A percentile compares a stretch with the other conserved stretches of the same genome.
phyloP scores from a whole-genome alignment of 92 coral and sea anemone species.

The Virgularia gustaviana region DNA sequence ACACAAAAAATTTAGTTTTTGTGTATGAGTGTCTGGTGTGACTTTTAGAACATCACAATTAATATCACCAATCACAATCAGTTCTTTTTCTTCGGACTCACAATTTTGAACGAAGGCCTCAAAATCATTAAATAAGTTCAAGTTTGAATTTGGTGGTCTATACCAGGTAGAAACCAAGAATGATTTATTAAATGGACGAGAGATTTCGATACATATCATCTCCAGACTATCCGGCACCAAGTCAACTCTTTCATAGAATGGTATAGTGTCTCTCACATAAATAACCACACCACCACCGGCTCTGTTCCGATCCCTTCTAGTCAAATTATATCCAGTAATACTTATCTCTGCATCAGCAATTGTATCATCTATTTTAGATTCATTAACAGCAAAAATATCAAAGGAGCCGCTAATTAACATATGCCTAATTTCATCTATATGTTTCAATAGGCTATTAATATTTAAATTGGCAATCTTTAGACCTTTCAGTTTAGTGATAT shows the following conservation, averaged over 20 bases:
- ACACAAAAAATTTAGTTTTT: slow-evolving; percentile 23
- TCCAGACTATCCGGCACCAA: slow-evolving; percentile 15
- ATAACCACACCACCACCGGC: slow-evolving; percentile 25
- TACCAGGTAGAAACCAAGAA: slow-evolving; percentile 43
- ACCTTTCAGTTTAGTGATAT: neutral
- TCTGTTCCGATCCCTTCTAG: slow-evolving; percentile 14
- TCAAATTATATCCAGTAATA: slow-evolving; percentile 13
- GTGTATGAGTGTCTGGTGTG: slow-evolving; percentile 32
- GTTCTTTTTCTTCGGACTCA: slow-evolving; percentile 36
- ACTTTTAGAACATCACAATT: slow-evolving; percentile 28
- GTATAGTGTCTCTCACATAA: slow-evolving; percentile 7
- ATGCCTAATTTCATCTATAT: slow-evolving; percentile 6
- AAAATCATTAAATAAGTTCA: slow-evolving; percentile 30
- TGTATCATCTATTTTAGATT: slow-evolving; percentile 15
- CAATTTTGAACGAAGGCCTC: slow-evolving; percentile 34
- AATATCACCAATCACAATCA: slow-evolving; percentile 38
- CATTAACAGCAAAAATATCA: slow-evolving; percentile 21
- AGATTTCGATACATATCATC: slow-evolving; percentile 33
- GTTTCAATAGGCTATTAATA: slow-evolving; percentile 15
- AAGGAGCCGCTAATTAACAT: neutral
- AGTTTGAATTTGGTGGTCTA: slow-evolving; percentile 49
- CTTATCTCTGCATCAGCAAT: slow-evolving; percentile 1
- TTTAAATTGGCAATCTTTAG: slow-evolving; percentile 6
- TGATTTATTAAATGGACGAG: slow-evolving; percentile 28
- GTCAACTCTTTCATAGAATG: slow-evolving; percentile 7